Conservation (phyloP, 2,113 vertebrate genomes). For the Labeo rohita region DNA sequence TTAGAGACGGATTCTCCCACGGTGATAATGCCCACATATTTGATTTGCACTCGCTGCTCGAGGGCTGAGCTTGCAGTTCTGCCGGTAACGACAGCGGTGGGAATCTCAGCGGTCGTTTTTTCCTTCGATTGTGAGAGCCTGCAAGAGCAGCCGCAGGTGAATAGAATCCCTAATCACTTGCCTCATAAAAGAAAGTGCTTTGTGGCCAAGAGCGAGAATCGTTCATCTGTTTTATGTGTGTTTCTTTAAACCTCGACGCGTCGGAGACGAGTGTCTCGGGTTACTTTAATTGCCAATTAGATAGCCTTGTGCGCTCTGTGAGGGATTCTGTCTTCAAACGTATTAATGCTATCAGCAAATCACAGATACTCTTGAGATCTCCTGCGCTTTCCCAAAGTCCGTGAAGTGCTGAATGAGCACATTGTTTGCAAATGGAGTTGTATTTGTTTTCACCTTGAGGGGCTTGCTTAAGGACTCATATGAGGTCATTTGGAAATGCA, state of each 20-base stretch:
- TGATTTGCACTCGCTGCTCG: constrained; percentile 28
- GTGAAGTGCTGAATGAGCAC: background rate
- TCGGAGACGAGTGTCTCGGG: background rate
- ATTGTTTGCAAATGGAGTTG: background rate
- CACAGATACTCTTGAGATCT: constrained; percentile 27
- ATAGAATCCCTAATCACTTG: constrained; percentile 52
- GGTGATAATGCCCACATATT: constrained; percentile 16
- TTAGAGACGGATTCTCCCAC: constrained; percentile 18
- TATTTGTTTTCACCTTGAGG: background rate
- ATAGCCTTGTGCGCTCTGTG: constrained; percentile 17
- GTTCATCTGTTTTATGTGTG: constrained; percentile 32
- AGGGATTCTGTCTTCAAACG: constrained; percentile 12
- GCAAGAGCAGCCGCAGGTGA: constrained; percentile 51
- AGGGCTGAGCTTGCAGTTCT: constrained; percentile 35
- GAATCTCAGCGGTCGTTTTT: constrained; percentile 46
- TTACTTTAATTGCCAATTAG: constrained; percentile 45
- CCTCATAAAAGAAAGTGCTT: constrained; percentile 26
- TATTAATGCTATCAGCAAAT: constrained; percentile 44
- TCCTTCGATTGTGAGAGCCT: constrained; percentile 39
- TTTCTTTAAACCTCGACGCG: background rate
- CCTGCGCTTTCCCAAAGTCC: background rate
- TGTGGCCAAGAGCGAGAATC: constrained; percentile 15
- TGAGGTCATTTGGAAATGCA: background rate
- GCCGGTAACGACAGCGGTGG: constrained; percentile 22
- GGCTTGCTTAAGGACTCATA: background rate